Conservation (phyloP, 2,797 vertebrate species). For the Oceanodroma leucorhoa region DNA sequence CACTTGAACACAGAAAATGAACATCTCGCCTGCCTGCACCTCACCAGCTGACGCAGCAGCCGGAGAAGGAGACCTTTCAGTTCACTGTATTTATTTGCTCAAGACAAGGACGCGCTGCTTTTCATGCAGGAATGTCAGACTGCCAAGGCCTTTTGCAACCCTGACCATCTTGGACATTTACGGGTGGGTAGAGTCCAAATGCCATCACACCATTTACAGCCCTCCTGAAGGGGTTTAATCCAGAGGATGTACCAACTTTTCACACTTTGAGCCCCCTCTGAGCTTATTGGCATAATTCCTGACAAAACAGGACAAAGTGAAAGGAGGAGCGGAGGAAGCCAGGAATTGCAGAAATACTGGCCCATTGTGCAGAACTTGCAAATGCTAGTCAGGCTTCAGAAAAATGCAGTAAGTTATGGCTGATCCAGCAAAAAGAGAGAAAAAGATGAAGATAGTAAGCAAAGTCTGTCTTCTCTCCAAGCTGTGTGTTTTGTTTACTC, state of each 20-base stretch:
- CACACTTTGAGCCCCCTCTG: not conserved
- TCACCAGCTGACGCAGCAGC: not conserved
- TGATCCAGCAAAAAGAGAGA: slow-evolving; percentile 16
- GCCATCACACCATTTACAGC: not conserved
- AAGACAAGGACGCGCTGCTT: fast-evolving
- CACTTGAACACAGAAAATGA: not conserved
- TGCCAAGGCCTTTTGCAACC: not conserved
- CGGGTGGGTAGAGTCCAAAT: not conserved
- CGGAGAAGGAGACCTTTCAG: not conserved
- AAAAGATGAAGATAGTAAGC: not conserved
- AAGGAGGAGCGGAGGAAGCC: not conserved
- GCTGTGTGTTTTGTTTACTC: not conserved
- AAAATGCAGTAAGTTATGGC: slow-evolving; percentile 13
- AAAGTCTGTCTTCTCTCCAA: not conserved
- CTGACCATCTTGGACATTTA: not conserved
- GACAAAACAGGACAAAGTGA: not conserved
- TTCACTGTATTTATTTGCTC: not conserved
- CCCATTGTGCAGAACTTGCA: not conserved
- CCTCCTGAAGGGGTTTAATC: not conserved
- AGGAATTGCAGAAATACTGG: slow-evolving; percentile 6
- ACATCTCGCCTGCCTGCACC: not conserved
- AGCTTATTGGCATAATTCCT: not conserved
- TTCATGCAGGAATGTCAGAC: not conserved
- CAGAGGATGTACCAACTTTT: not conserved
- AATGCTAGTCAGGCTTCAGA: not conserved